These are phyloP conservation scores for Melanostoma mellinum DNA, from an alignment of 2,888 invertebrate genomes.

Conservation along the genomic window DNA sequence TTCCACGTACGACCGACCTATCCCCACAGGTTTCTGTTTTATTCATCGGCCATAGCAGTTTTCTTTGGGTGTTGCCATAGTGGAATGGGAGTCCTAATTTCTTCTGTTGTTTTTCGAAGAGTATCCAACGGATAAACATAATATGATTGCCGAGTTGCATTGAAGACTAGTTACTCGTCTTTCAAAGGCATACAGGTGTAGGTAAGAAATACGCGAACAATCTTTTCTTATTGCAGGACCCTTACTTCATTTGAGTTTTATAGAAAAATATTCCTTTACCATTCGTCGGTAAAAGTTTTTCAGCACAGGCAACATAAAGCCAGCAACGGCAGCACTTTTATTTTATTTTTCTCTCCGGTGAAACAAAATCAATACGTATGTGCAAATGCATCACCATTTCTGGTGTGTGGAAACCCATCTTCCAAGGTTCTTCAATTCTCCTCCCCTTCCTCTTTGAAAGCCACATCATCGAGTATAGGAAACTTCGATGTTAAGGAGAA, in stretches of 20 bases:
- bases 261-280: too few species aligned
- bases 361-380: conserved; percentile 20
- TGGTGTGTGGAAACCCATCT: conserved; percentile 57
- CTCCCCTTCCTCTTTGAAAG: background rate
- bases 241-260: too few species aligned
- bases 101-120: too few species aligned
- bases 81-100: too few species aligned
- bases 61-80: background rate
- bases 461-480: conserved; percentile 18
- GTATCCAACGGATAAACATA: too few species aligned
- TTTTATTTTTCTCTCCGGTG: conserved; percentile 5
- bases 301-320: background rate
- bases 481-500: conserved; percentile 43
- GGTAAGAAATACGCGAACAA: too few species aligned
- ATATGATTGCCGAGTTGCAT: too few species aligned
- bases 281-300: too few species aligned
- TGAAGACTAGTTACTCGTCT: too few species aligned
- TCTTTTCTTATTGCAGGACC: too few species aligned
- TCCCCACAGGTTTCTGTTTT: conserved; percentile 16
- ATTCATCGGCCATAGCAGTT: conserved; percentile 5
- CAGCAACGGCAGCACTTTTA: conserved; percentile 5
- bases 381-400: conserved; percentile 59
- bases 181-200: too few species aligned
- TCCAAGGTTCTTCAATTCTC: conserved; percentile 33
- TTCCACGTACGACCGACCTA: conserved; percentile 58